A percentile compares a stretch with the other conserved stretches of the same genome.
Conservation (phyloP, 2,113 vertebrate genomes). For the Glaucomys volans region DNA sequence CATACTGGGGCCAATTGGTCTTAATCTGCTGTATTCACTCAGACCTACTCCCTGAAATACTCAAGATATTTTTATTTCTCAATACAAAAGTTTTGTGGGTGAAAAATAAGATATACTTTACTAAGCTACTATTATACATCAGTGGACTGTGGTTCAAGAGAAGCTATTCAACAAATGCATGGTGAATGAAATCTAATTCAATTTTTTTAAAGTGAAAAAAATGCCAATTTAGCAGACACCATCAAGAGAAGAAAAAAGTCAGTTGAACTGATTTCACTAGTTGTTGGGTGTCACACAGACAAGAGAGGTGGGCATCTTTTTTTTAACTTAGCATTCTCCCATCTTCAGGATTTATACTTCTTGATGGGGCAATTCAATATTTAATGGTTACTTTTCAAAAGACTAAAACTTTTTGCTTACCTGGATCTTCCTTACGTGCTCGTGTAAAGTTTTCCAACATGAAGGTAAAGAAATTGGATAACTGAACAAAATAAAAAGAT, state of each 20-base stretch:
- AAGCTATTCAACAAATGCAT: slow-evolving; percentile 44
- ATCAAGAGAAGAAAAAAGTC: neutral
- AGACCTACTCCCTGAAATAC: neutral
- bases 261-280: slow-evolving; percentile 39
- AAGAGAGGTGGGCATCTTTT: slow-evolving; percentile 33
- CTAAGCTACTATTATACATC: neutral
- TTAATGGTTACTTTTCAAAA: slow-evolving; percentile 58
- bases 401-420: slow-evolving; percentile 84
- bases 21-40: slow-evolving; percentile 8
- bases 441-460: slow-evolving; percentile 94
- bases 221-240: neutral
- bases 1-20: neutral
- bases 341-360: slow-evolving; percentile 40
- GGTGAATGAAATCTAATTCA: slow-evolving; percentile 45
- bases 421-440: slow-evolving; percentile 86
- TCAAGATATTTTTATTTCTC: slow-evolving; percentile 47
- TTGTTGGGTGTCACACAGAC: neutral
- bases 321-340: slow-evolving; percentile 38
- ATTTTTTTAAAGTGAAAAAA: slow-evolving; percentile 54
- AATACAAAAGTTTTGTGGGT: slow-evolving; percentile 12
- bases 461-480: slow-evolving; percentile 96
- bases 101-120: slow-evolving; percentile 53
- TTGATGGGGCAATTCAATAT: slow-evolving; percentile 31
- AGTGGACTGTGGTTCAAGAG: slow-evolving; percentile 36
- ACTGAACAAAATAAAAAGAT: slow-evolving; percentile 86